Conservation (phyloP, 2,888 invertebrate genomes). For the Aphidoletes aphidimyza region DNA sequence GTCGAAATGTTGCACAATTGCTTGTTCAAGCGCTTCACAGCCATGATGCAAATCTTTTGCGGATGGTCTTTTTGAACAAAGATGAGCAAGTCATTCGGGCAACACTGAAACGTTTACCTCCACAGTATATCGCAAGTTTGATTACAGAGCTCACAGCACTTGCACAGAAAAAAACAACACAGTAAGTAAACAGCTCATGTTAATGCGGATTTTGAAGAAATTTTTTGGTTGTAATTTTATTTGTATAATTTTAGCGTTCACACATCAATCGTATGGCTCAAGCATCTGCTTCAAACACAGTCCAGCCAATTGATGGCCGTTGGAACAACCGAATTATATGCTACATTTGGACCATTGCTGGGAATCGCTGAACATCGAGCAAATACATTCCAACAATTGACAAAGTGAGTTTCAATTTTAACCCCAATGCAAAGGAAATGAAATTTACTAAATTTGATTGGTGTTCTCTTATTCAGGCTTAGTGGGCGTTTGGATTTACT, state of each 20-base stretch:
- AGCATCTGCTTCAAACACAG: slow-evolving; percentile 63
- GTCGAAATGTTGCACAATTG: slow-evolving; percentile 82
- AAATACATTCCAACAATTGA: slow-evolving; percentile 63
- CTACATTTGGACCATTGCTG: slow-evolving; percentile 64
- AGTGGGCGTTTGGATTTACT: slow-evolving; percentile 64
- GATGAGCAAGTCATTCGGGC: slow-evolving; percentile 76
- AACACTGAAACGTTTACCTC: slow-evolving; percentile 80
- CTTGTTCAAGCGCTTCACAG: slow-evolving; percentile 88
- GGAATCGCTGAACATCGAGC: slow-evolving; percentile 65
- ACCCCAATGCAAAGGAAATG: background rate
- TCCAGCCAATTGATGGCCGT: slow-evolving; percentile 65
- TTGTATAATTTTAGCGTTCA: slow-evolving; percentile 61
- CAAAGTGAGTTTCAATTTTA: slow-evolving; percentile 62
- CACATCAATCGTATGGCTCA: slow-evolving; percentile 63
- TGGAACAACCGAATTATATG: slow-evolving; percentile 63
- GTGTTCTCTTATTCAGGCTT: slow-evolving; percentile 60
- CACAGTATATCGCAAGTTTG: slow-evolving; percentile 78
- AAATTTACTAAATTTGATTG: background rate
- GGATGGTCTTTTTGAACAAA: slow-evolving; percentile 76
- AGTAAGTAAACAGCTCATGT: slow-evolving; percentile 68
- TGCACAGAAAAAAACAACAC: slow-evolving; percentile 75
- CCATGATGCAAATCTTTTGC: slow-evolving; percentile 79
- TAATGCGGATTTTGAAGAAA: background rate
- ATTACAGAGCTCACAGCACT: slow-evolving; percentile 77
- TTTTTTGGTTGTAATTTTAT: background rate